Evolutionary conservation across 2,113 vertebrate genomes (phyloP).

Genomic region (Corythoichthys haematopterus): DNA sequence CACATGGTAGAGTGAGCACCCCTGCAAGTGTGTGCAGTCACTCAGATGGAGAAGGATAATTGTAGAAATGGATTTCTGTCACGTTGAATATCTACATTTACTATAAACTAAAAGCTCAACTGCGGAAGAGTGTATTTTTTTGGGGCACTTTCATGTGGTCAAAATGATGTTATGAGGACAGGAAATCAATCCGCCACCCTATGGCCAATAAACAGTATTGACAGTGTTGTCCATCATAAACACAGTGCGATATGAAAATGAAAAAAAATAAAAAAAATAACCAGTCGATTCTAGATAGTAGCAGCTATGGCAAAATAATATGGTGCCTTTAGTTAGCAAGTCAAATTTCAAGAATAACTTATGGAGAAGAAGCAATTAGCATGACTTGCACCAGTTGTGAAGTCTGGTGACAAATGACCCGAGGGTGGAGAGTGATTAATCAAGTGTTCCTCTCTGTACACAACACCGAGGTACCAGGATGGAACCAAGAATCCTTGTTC

Average conservation of each 20-base stretch:
- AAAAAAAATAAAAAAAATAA: neutral
- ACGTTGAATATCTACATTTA: conserved; percentile 4
- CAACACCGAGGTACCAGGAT: conserved; percentile 55
- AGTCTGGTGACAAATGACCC: conserved; percentile 60
- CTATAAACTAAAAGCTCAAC: conserved; percentile 11
- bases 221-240: neutral
- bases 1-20: conserved; percentile 23
- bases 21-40: conserved; percentile 24
- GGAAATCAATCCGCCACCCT: conserved; percentile 2
- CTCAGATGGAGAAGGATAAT: conserved; percentile 7
- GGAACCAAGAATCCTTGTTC: conserved; percentile 58
- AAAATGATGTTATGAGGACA: neutral
- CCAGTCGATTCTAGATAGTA: neutral
- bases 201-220: neutral
- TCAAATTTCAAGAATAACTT: conserved; percentile 43
- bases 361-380: conserved; percentile 55
- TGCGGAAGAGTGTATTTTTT: conserved; percentile 4
- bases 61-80: conserved; percentile 11
- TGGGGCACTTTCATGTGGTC: neutral
- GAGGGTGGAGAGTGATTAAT: conserved; percentile 59
- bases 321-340: conserved; percentile 10
- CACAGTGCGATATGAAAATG: neutral
- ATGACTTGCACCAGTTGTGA: conserved; percentile 42
- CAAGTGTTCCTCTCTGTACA: conserved; percentile 38
- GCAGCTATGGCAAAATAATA: neutral